Conservation (phyloP, 1,140 invertebrate species). For the Drosophila santomea region DNA sequence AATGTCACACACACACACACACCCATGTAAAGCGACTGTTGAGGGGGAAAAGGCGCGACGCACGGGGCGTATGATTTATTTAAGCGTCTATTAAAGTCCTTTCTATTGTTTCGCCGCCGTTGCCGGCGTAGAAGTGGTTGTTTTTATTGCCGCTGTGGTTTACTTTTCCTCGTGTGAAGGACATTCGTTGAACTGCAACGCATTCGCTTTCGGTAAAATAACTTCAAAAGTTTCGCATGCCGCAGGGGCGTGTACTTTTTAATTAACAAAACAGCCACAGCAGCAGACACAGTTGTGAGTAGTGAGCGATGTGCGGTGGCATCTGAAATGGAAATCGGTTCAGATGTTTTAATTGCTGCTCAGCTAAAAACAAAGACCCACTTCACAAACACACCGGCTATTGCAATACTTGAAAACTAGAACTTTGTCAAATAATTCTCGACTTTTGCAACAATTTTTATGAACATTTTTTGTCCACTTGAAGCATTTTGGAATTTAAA, state of each 20-base stretch:
- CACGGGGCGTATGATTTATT: slow-evolving; percentile 77
- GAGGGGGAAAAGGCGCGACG: slow-evolving; percentile 21
- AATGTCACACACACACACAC: slow-evolving; percentile 56
- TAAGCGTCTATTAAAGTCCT: slow-evolving; percentile 71
- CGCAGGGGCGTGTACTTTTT: slow-evolving; percentile 43
- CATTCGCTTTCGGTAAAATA: slow-evolving; percentile 39
- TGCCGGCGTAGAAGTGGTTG: slow-evolving; percentile 24
- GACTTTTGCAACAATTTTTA: background rate
- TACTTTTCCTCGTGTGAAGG: slow-evolving; percentile 56
- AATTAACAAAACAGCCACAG: slow-evolving; percentile 46
- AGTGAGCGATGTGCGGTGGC: background rate
- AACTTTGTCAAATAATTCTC: background rate
- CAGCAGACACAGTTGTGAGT: background rate
- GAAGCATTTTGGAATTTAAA: background rate
- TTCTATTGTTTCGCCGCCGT: slow-evolving; percentile 50
- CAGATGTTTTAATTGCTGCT: slow-evolving; percentile 30
- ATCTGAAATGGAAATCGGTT: slow-evolving; percentile 39
- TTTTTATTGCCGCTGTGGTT: slow-evolving; percentile 21
- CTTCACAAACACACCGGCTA: background rate
- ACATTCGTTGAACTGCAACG: slow-evolving; percentile 69
- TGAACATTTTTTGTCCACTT: background rate
- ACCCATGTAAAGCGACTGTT: slow-evolving; percentile 14
- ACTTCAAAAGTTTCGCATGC: slow-evolving; percentile 53
- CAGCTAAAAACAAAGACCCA: slow-evolving; percentile 10
- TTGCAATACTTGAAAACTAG: background rate